Evolutionary conservation across 2,113 vertebrate species (phyloP).

Genomic region (Phaethornis superciliosus): DNA sequence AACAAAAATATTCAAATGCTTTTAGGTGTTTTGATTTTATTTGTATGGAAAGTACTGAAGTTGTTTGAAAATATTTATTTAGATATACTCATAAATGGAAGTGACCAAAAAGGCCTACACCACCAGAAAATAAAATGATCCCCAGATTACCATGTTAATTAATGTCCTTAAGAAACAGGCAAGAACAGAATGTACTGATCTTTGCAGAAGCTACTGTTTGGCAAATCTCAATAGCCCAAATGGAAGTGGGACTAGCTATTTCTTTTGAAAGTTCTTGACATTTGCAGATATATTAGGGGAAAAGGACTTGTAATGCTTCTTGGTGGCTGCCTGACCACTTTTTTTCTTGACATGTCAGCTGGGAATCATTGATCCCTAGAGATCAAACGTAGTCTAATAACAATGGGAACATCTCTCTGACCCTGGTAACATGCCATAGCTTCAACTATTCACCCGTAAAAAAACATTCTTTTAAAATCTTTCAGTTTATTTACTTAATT

Average conservation of each 20-base stretch:
- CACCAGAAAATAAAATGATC: not conserved
- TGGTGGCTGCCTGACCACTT: not conserved
- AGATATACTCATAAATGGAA: not conserved
- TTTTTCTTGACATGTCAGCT: not conserved
- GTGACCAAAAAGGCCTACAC: not conserved
- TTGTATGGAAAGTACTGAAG: not conserved
- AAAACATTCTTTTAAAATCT: not conserved
- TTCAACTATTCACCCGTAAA: not conserved
- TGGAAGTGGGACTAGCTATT: not conserved
- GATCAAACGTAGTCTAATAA: not conserved
- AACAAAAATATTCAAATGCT: not conserved
- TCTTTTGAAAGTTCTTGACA: not conserved
- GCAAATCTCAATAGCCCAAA: not conserved
- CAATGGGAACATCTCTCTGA: not conserved
- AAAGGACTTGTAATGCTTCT: not conserved
- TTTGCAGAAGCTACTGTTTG: not conserved
- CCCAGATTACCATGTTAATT: not conserved
- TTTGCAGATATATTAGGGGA: not conserved
- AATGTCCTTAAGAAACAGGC: not conserved
- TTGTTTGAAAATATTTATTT: not conserved
- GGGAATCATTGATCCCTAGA: too few relatives aligned
- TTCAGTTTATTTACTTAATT: not conserved
- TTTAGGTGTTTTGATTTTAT: not conserved
- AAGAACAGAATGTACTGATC: not conserved
- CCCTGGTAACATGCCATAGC: not conserved